A percentile compares a stretch with the other conserved stretches of the same genome.
phyloP scores from a whole-genome alignment of 2,888 invertebrate species.

The Limnephilus rhombicus region DNA sequence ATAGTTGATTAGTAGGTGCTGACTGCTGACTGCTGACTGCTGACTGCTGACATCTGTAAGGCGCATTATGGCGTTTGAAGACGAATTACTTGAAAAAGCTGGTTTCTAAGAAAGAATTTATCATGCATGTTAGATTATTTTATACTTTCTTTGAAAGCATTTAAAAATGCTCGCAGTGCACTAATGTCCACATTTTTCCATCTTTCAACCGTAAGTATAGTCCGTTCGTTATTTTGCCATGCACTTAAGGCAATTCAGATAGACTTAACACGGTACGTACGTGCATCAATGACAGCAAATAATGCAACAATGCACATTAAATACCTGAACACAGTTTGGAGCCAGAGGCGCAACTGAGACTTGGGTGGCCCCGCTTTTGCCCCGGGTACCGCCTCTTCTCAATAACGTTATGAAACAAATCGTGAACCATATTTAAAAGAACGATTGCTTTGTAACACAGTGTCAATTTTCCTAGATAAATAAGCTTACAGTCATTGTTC shows the following conservation, averaged over 20 bases:
- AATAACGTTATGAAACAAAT: neutral
- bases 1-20: neutral
- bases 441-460: neutral
- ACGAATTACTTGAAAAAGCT: neutral
- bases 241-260: neutral
- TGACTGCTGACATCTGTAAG: neutral
- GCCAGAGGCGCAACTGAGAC: neutral
- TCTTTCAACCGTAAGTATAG: neutral
- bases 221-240: neutral
- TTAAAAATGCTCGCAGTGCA: neutral
- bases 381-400: neutral
- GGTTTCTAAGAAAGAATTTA: neutral
- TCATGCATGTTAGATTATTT: slow-evolving; percentile 1
- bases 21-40: too few relatives aligned
- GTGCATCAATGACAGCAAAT: slow-evolving; percentile 1
- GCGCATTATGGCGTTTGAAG: neutral
- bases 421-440: neutral
- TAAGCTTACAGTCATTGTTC: neutral
- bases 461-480: neutral
- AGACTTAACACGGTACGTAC: slow-evolving; percentile 1
- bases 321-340: neutral
- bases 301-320: neutral
- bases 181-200: neutral
- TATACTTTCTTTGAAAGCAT: neutral
- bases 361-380: neutral